These are phyloP conservation scores for Auanema sp. DNA, from an alignment of 2,888 invertebrate genomes.

Conservation along the genomic window DNA sequence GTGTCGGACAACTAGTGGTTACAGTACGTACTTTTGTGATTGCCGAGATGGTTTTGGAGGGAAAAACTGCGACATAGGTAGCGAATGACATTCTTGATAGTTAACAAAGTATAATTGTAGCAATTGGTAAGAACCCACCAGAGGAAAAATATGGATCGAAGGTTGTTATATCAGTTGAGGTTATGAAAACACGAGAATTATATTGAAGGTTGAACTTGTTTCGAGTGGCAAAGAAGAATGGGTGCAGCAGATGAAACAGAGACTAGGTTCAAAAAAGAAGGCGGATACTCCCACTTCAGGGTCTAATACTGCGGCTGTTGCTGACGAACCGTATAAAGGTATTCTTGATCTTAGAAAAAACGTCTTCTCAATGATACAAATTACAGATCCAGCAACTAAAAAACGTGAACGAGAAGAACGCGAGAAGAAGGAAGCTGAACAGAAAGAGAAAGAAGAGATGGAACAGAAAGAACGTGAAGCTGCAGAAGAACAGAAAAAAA, in stretches of 20 bases:
- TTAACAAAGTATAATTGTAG: conserved; percentile 22
- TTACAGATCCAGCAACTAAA: conserved; percentile 39
- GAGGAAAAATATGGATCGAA: conserved; percentile 53
- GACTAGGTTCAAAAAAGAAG: conserved; percentile 19
- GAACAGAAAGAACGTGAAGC: conserved; percentile 27
- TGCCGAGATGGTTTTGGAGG: conserved; percentile 56
- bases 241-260: conserved; percentile 56
- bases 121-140: conserved; percentile 39
- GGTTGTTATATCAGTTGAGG: background rate
- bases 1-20: conserved; percentile 57
- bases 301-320: conserved; percentile 21
- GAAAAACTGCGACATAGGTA: conserved; percentile 56
- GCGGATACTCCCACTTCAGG: background rate
- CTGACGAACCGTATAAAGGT: conserved; percentile 48
- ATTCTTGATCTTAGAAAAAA: background rate
- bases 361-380: background rate
- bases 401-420: conserved; percentile 40
- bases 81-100: conserved; percentile 4
- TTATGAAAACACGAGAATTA: background rate
- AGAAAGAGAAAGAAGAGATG: conserved; percentile 26
- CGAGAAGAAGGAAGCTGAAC: conserved; percentile 36
- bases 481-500: conserved; percentile 26
- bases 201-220: conserved; percentile 40
- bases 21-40: conserved; percentile 56
- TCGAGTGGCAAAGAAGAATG: conserved; percentile 61